Evolutionary conservation across 2,888 invertebrate genomes (phyloP).

Genomic region (Timema cristinae): DNA sequence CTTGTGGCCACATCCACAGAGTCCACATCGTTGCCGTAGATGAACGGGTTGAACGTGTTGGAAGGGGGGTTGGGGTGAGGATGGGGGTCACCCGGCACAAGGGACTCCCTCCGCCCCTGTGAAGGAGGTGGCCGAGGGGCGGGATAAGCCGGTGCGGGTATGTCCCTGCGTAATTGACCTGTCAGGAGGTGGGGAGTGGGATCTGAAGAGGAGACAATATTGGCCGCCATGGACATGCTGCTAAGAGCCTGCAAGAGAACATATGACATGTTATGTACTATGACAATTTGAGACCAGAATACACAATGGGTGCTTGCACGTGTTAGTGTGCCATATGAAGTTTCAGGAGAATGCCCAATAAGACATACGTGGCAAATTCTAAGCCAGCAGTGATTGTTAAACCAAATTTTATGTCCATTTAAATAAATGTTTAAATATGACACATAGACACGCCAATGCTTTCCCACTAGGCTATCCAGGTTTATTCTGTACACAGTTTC

Average conservation of each 20-base stretch:
- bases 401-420: no score
- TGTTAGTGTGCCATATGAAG: no score
- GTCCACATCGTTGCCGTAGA: conserved; percentile 92
- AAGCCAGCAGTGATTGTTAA: no score
- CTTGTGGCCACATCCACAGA: conserved; percentile 97
- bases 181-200: conserved; percentile 55
- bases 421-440: no score
- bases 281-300: no score
- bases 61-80: conserved; percentile 33
- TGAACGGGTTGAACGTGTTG: conserved; percentile 71
- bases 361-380: no score
- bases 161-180: conserved; percentile 2
- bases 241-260: conserved; percentile 61
- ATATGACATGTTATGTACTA: no score
- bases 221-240: conserved; percentile 58
- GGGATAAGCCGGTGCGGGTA: background rate
- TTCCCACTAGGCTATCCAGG: no score
- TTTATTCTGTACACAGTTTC: no score
- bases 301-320: no score
- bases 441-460: no score
- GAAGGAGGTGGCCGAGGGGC: background rate
- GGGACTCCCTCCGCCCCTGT: conserved; percentile 14
- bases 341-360: no score
- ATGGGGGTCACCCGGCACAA: conserved; percentile 18
- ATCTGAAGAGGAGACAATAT: background rate